Evolutionary conservation across 2,888 invertebrate genomes (phyloP), one percentile per base, ranked within the genome.

Genomic region (Terebella lapidaria): DNA sequence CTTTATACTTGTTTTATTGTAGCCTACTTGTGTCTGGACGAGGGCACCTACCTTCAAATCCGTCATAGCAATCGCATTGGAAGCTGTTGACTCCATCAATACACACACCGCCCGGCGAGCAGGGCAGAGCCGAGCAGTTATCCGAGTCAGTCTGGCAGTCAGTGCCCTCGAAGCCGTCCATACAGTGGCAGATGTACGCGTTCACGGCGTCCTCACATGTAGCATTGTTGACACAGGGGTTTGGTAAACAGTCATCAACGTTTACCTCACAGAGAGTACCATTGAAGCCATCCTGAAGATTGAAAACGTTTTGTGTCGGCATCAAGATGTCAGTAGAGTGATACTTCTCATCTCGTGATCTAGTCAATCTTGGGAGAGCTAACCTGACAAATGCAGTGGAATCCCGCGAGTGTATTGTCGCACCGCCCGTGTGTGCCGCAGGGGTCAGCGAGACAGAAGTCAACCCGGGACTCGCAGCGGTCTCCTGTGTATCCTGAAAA

Each of bases 381-480:
- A n/a, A 61, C 61, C 58, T 47, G 18, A 45, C 58, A 54, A 28
- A 51, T 28, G 56, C 58, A 61, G 10, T 20, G 24, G 18, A 24
- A 53, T 51, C 49, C 55, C 26, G 30, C 45, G 35, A 35, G 18
- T 35, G 35, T 27, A 27, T 53, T 53, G 26, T 20, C 20, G 26
- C 55, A 55, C 42, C 22, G 42, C 27, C 94, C 94, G 46, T 91
- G 91, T 74, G 90, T 84, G 63, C 90, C 82, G 74, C 95, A 95
- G 1, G 94, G 94, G 79, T 92, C 92, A 1, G 93, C 92, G 65
- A 91, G 84, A 74, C 95, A 95, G 0, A 92, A 90, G 78, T 94
- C 92, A 0, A 91, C 88, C 26, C 79, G 74, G 25, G 88, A 87
- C 82, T 94, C 93, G 78, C 95, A 95, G 69, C 89, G 89, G 78